Evolutionary conservation across 2,888 invertebrate species (phyloP).

Genomic region (Priapulus caudatus): DNA sequence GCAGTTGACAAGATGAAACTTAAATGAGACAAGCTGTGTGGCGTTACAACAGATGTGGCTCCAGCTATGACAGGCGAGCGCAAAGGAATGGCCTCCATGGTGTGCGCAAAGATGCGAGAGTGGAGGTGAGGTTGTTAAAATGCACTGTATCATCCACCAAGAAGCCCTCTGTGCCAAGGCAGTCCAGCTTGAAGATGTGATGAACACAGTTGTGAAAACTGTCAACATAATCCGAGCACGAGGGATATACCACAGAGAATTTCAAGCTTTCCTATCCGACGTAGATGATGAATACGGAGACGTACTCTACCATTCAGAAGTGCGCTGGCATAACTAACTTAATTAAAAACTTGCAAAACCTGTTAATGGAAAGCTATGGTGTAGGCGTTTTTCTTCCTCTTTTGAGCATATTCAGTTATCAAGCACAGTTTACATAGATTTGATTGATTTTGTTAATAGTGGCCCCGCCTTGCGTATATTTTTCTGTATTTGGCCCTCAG

Average conservation of each 20-base stretch:
- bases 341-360: no score
- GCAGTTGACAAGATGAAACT: slow-evolving; percentile 1
- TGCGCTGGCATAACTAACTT: background rate
- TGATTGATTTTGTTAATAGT: no score
- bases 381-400: background rate
- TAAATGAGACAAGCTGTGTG: slow-evolving; percentile 1
- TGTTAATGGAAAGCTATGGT: background rate
- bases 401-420: no score
- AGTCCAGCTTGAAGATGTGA: background rate
- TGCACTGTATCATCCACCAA: slow-evolving; percentile 1
- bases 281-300: background rate
- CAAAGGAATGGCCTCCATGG: no score
- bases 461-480: background rate
- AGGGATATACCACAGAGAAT: background rate
- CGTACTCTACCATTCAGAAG: background rate
- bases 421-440: no score
- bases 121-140: no score
- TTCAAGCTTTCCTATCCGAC: background rate
- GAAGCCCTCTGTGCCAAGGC: background rate
- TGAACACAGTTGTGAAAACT: slow-evolving; percentile 1
- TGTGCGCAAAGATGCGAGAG: background rate
- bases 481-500: background rate
- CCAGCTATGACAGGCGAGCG: background rate
- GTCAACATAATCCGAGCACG: background rate
- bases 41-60: background rate